Conservation (phyloP, 2,888 invertebrate genomes). For the Aphelenchoides bicaudatus region DNA sequence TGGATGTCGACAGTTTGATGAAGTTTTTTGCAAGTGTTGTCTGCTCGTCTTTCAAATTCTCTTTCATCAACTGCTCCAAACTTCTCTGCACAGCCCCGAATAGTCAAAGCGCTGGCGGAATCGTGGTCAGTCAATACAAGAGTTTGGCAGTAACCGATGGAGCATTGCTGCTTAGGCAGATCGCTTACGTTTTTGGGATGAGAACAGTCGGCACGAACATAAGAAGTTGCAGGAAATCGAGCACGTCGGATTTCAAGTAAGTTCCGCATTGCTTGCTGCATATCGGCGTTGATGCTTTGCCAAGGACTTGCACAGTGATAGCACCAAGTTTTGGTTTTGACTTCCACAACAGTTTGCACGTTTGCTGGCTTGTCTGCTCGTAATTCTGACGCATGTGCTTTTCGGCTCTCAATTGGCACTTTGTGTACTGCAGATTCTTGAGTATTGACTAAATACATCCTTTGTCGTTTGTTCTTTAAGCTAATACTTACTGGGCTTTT, state of each 20-base stretch:
- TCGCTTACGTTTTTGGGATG: slow-evolving; percentile 41
- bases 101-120: slow-evolving; percentile 38
- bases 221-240: slow-evolving; percentile 38
- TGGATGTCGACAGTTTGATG: slow-evolving; percentile 52
- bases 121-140: slow-evolving; percentile 49
- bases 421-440: not conserved
- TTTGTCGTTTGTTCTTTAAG: not conserved
- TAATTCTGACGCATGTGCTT: not conserved
- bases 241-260: slow-evolving; percentile 50
- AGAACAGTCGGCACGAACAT: slow-evolving; percentile 41
- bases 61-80: slow-evolving; percentile 50
- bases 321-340: slow-evolving; percentile 39
- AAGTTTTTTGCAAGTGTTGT: slow-evolving; percentile 45
- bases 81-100: slow-evolving; percentile 55
- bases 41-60: slow-evolving; percentile 39
- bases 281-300: slow-evolving; percentile 35
- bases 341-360: slow-evolving; percentile 2
- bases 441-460: not conserved
- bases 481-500: not conserved
- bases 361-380: not conserved
- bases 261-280: slow-evolving; percentile 41
- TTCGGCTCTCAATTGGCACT: slow-evolving; percentile 7
- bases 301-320: slow-evolving; percentile 46
- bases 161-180: slow-evolving; percentile 45
- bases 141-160: slow-evolving; percentile 50